Evolutionary conservation across 2,113 vertebrate genomes (phyloP).

Genomic region (Aix galericulata): DNA sequence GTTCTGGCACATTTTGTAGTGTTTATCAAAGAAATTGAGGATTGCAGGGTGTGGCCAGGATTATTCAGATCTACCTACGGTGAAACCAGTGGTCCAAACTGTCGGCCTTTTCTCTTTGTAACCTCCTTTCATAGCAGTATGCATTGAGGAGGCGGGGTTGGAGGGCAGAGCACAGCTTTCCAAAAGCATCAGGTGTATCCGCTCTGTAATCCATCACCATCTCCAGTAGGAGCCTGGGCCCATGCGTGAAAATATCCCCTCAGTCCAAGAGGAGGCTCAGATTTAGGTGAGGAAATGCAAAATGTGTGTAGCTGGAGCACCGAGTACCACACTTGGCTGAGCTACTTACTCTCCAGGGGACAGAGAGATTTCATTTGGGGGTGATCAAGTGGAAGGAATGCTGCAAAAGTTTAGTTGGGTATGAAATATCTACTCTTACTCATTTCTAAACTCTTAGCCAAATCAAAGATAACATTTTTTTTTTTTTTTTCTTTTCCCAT

Average conservation of each 20-base stretch:
- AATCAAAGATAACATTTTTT: not conserved
- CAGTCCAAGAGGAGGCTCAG: not conserved
- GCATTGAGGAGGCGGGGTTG: not conserved
- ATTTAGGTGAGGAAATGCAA: not conserved
- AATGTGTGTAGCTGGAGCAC: not conserved
- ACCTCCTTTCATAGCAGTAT: not conserved
- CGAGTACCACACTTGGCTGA: not conserved
- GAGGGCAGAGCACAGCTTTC: not conserved
- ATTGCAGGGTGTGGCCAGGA: not conserved
- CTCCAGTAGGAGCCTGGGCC: not conserved
- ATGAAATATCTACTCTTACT: conserved; percentile 6
- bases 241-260: not conserved
- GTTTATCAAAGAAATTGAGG: not conserved
- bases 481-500: not conserved
- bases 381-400: not conserved
- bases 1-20: not conserved
- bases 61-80: too few species aligned
- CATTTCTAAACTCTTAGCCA: not conserved
- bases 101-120: not conserved
- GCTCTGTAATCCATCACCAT: not conserved
- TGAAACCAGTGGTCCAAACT: not conserved
- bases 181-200: rapidly evolving
- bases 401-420: conserved; percentile 16
- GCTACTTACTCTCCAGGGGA: not conserved
- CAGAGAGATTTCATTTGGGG: not conserved